These are phyloP conservation scores for Catotricha subobsoleta DNA, from an alignment of 2,888 invertebrate species.

Conservation along the genomic window DNA sequence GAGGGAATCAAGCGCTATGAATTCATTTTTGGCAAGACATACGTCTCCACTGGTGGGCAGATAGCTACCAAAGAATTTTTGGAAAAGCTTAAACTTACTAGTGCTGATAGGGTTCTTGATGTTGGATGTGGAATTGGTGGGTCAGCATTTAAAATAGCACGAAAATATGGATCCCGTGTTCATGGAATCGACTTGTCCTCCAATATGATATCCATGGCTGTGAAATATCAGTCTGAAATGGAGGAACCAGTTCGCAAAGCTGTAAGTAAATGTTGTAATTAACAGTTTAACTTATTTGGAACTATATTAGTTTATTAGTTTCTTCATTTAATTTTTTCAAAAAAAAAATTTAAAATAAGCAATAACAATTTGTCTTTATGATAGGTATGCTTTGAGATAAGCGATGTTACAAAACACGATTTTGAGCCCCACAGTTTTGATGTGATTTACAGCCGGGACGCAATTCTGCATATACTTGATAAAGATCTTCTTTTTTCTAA, in stretches of 20 bases:
- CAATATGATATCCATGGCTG: background rate
- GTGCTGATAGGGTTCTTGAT: background rate
- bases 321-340: too few relatives aligned
- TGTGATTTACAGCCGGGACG: background rate
- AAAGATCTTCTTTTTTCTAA: background rate
- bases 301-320: too few relatives aligned
- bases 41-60: background rate
- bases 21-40: background rate
- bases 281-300: too few relatives aligned
- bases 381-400: background rate
- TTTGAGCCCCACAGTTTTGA: background rate
- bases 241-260: background rate
- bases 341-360: background rate
- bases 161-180: background rate
- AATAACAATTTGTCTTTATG: background rate
- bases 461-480: background rate
- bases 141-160: background rate
- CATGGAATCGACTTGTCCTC: background rate
- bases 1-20: background rate
- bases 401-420: background rate
- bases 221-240: background rate
- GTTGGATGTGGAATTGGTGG: constrained; percentile 2
- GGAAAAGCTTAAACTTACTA: background rate
- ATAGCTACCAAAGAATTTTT: background rate
- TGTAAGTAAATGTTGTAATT: background rate